Conservation (phyloP, 2,113 vertebrate species). For the Tragulus kanchil region DNA sequence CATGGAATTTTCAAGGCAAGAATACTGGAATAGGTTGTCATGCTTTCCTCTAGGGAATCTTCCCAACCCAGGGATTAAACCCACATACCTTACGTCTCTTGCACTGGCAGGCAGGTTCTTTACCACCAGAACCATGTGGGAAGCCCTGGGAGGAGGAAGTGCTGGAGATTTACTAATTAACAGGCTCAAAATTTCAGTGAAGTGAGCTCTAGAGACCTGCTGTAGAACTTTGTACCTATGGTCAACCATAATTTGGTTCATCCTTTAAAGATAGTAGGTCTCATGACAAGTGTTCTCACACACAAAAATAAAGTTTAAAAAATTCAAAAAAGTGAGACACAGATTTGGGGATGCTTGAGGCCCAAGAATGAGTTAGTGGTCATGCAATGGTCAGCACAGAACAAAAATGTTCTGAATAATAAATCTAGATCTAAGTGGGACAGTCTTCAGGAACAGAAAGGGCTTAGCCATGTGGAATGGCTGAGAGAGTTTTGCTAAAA, state of each 20-base stretch:
- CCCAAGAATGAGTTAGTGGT: no score
- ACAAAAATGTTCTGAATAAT: not conserved
- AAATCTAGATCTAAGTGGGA: not conserved
- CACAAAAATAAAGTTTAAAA: not conserved
- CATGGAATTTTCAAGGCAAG: not conserved
- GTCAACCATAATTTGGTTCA: not conserved
- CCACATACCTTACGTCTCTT: not conserved
- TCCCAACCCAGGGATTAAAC: not conserved
- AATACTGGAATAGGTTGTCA: not conserved
- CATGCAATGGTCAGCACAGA: accelerated
- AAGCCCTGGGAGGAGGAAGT: not conserved
- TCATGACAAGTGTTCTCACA: not conserved
- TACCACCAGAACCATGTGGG: not conserved
- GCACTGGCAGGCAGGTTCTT: not conserved
- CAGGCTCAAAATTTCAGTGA: not conserved
- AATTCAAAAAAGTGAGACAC: not conserved
- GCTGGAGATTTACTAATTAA: not conserved
- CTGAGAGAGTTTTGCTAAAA: not conserved
- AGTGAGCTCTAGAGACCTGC: not conserved
- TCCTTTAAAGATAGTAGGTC: not conserved
- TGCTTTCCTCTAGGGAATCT: not conserved
- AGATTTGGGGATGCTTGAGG: not conserved
- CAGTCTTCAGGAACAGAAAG: accelerated
- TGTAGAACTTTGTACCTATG: no score
- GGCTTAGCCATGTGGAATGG: accelerated